A percentile compares a stretch with the other conserved stretches of the same genome.
Evolutionary conservation across 2,113 vertebrate species (phyloP).

Genomic region (Murina feae): DNA sequence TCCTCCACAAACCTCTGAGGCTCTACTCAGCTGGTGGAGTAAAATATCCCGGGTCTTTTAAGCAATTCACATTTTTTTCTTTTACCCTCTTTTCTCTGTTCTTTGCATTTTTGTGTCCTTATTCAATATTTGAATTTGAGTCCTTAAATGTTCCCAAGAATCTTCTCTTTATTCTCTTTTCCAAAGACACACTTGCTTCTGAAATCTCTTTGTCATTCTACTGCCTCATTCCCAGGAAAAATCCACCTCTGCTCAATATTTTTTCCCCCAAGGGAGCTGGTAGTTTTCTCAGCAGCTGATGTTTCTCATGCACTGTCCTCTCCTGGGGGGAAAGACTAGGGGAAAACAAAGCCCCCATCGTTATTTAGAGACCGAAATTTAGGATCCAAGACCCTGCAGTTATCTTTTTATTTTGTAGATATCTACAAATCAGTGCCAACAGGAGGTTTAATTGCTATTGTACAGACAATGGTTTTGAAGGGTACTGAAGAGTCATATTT

Average conservation of each 20-base stretch:
- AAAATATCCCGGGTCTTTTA: background rate
- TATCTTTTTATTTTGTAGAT: background rate
- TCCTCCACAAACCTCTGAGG: background rate
- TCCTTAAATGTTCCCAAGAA: background rate
- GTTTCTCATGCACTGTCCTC: background rate
- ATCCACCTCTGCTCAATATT: background rate
- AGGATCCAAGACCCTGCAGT: background rate
- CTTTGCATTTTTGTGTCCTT: background rate
- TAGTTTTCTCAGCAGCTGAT: background rate
- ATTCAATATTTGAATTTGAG: background rate
- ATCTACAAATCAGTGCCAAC: background rate
- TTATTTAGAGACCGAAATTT: background rate
- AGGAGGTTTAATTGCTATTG: background rate
- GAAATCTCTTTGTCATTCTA: background rate
- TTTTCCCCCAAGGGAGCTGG: background rate
- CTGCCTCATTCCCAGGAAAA: background rate
- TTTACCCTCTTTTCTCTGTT: background rate
- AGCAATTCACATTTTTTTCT: background rate
- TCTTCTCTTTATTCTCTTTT: conserved; percentile 19
- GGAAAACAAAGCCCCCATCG: background rate
- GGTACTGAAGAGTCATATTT: conserved; percentile 2
- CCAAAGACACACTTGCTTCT: background rate
- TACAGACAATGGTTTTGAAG: background rate
- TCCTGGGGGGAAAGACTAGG: background rate
- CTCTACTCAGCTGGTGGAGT: background rate